A percentile compares a stretch with the other conserved stretches of the same genome.
Evolutionary conservation across 1,140 invertebrate genomes (phyloP).

Genomic region (Drosophila parvula): DNA sequence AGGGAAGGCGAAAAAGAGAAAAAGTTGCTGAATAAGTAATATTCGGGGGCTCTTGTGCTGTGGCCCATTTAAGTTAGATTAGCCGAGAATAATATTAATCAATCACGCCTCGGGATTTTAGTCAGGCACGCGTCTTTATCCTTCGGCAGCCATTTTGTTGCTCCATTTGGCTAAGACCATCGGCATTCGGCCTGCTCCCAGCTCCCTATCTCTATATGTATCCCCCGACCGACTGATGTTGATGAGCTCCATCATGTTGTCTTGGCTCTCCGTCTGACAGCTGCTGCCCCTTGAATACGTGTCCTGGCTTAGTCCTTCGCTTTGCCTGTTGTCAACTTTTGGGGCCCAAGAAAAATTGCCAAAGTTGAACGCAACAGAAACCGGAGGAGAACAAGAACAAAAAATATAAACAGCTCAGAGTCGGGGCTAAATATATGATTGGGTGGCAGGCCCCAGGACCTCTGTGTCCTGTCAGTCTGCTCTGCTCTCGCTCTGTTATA

Average conservation of each 20-base stretch:
- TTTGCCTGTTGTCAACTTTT: constrained; percentile 68
- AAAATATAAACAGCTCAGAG: constrained; percentile 16
- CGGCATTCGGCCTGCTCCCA: constrained; percentile 24
- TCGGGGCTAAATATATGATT: constrained; percentile 52
- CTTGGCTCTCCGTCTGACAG: constrained; percentile 42
- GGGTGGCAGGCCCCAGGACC: constrained; percentile 46
- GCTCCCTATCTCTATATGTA: neutral
- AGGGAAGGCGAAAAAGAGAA: constrained; percentile 2
- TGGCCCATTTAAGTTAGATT: constrained; percentile 82
- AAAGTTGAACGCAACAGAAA: constrained; percentile 45
- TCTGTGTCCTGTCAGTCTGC: constrained; percentile 64
- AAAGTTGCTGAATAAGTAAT: constrained; percentile 81
- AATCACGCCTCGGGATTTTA: constrained; percentile 80
- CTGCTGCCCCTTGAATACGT: constrained; percentile 73
- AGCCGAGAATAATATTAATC: constrained; percentile 83
- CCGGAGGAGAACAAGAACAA: neutral
- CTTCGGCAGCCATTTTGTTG: constrained; percentile 70
- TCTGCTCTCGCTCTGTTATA: constrained; percentile 66
- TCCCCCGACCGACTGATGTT: constrained; percentile 44
- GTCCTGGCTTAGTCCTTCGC: constrained; percentile 68
- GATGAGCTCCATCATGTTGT: constrained; percentile 78
- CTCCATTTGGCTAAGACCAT: constrained; percentile 72
- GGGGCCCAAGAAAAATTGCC: constrained; percentile 71
- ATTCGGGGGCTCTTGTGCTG: constrained; percentile 37
- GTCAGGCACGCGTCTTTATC: constrained; percentile 40